Evolutionary conservation across 2,888 invertebrate genomes (phyloP).

Genomic region (Phengaris alcon): DNA sequence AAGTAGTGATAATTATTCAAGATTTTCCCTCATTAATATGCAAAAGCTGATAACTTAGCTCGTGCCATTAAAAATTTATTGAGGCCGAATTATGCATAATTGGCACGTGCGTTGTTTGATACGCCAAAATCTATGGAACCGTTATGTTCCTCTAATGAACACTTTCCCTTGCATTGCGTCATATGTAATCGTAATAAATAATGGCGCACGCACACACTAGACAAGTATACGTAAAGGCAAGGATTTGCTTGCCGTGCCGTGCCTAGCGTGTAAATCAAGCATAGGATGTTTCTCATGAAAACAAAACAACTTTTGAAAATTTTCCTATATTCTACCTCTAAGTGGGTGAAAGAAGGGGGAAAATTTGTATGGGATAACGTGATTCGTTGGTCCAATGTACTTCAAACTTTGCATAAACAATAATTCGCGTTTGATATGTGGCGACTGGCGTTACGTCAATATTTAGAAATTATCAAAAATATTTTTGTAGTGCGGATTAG

Average conservation of each 20-base stretch:
- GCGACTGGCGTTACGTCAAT: background rate
- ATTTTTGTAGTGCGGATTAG: background rate
- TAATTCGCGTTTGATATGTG: background rate
- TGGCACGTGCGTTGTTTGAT: conserved; percentile 19
- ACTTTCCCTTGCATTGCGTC: conserved; percentile 14
- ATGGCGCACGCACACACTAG: background rate
- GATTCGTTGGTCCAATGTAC: no score
- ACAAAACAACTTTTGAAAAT: no score
- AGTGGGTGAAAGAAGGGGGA: no score
- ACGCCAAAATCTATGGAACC: conserved; percentile 17
- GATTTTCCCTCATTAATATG: conserved; percentile 8
- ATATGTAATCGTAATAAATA: background rate
- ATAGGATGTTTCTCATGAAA: no score
- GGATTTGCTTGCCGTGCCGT: no score
- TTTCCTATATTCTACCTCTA: no score
- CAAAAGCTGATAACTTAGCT: conserved; percentile 19
- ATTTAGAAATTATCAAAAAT: background rate
- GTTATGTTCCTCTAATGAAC: conserved; percentile 9
- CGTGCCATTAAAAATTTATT: conserved; percentile 15
- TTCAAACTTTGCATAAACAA: no score
- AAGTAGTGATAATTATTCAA: background rate
- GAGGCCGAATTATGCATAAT: conserved; percentile 19
- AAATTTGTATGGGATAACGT: no score
- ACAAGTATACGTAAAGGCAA: no score
- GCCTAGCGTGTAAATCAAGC: no score